Conservation (phyloP, 2,797 vertebrate genomes). For the Enoplosus armatus region DNA sequence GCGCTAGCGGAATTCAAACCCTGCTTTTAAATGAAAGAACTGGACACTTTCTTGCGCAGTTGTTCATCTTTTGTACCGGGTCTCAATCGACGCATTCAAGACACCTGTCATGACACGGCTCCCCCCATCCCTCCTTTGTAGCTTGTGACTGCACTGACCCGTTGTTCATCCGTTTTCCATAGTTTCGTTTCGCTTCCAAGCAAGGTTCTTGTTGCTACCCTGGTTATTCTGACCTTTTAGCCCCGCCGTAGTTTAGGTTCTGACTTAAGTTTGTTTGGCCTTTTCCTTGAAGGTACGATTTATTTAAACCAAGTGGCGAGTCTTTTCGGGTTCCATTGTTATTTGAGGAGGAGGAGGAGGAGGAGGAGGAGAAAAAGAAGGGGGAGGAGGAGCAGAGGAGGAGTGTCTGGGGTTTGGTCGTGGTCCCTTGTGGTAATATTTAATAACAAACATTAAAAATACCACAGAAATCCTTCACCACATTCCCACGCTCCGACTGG, state of each 20-base stretch:
- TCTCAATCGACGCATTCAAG: not conserved
- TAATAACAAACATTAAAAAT: slow-evolving; percentile 91
- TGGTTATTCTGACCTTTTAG: slow-evolving; percentile 46
- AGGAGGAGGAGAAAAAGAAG: not conserved
- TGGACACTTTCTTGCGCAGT: no score
- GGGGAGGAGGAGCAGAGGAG: slow-evolving; percentile 22
- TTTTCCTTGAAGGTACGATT: slow-evolving; percentile 54
- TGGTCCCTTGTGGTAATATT: slow-evolving; percentile 86
- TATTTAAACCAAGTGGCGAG: slow-evolving; percentile 52
- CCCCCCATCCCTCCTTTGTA: not conserved
- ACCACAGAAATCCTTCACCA: slow-evolving; percentile 85
- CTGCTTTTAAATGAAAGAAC: no score
- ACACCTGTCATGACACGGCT: not conserved
- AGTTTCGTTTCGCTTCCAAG: not conserved
- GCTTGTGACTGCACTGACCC: not conserved
- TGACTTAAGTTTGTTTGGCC: slow-evolving; percentile 30
- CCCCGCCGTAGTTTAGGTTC: slow-evolving; percentile 14
- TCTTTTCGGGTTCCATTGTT: slow-evolving; percentile 68
- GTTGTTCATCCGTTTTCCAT: not conserved
- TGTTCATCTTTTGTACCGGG: no score
- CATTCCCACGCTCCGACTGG: slow-evolving; percentile 85
- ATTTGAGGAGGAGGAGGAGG: slow-evolving; percentile 56
- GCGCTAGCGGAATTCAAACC: no score
- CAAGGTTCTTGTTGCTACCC: not conserved
- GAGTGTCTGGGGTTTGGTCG: slow-evolving; percentile 81